Conservation (phyloP, 2,797 vertebrate genomes). For the Scolopax bukidnonensis region DNA sequence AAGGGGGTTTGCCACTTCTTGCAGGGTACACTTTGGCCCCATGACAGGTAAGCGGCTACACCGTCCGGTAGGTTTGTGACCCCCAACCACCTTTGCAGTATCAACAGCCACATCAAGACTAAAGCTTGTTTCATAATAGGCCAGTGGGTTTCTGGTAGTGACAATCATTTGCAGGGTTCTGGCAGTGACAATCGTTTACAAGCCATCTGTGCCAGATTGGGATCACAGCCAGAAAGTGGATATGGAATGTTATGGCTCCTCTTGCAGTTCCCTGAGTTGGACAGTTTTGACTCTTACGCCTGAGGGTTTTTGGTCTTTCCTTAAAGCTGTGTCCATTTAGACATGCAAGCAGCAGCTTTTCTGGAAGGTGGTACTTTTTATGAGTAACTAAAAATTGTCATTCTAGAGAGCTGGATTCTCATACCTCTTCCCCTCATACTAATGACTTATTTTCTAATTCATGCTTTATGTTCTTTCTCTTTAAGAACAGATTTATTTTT, state of each 20-base stretch:
- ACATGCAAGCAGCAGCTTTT: neutral
- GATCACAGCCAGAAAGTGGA: neutral
- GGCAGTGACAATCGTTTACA: neutral
- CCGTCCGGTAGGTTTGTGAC: neutral
- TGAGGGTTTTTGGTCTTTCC: neutral
- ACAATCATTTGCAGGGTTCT: conserved; percentile 6
- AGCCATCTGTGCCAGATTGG: conserved; percentile 43
- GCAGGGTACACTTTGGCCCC: rapidly evolving
- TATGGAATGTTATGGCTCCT: neutral
- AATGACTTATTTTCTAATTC: conserved; percentile 33
- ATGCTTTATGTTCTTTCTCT: neutral
- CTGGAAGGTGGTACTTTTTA: conserved; percentile 4
- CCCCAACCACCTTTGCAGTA: neutral
- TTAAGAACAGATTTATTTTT: neutral
- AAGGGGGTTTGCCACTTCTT: neutral
- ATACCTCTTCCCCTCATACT: neutral
- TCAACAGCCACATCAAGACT: neutral
- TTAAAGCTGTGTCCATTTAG: neutral
- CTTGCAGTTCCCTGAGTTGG: neutral
- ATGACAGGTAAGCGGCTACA: neutral
- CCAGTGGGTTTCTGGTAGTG: neutral
- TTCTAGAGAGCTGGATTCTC: conserved; percentile 12
- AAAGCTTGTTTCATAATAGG: neutral
- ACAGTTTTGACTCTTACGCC: neutral
- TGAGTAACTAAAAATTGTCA: neutral